A percentile compares a stretch with the other conserved stretches of the same genome.
Conservation (phyloP, 2,113 vertebrate species). For the Mastomys natalensis region DNA sequence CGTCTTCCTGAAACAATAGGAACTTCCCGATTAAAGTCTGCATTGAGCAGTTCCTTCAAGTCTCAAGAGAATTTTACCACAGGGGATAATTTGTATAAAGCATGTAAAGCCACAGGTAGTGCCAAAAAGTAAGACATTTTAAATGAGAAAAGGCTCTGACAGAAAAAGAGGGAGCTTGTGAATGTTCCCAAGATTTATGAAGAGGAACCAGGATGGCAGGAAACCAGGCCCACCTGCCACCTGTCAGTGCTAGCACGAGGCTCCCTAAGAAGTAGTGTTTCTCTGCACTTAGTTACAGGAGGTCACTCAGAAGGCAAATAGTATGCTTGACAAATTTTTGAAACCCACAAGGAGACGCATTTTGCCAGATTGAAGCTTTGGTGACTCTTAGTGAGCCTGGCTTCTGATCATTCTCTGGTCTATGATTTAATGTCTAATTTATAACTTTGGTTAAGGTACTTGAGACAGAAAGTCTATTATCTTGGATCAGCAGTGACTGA, state of each 20-base stretch:
- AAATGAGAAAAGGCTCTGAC: not conserved
- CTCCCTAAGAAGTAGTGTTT: not conserved
- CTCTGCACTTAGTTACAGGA: not conserved
- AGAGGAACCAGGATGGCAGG: not conserved
- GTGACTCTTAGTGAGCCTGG: not conserved
- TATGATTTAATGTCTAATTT: not conserved
- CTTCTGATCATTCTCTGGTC: not conserved
- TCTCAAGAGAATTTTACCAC: conserved; percentile 12
- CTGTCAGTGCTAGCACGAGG: not conserved
- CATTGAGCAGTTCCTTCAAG: not conserved
- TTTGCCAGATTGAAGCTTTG: not conserved
- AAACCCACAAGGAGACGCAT: not conserved
- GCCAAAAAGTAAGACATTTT: conserved; percentile 34
- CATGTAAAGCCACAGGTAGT: not conserved
- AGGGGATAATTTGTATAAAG: conserved; percentile 1
- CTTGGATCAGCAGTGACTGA: not conserved
- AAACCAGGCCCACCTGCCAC: not conserved
- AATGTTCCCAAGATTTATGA: not conserved
- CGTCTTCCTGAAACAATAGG: not conserved
- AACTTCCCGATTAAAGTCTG: not conserved
- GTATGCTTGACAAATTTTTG: not conserved
- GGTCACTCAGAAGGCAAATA: not conserved
- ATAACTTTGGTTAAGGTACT: not conserved
- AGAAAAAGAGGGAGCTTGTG: not conserved
- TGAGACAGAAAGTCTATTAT: not conserved